A percentile compares a stretch with the other conserved stretches of the same genome.
Evolutionary conservation across 2,797 vertebrate genomes (phyloP).

Genomic region (Mus spretus): DNA sequence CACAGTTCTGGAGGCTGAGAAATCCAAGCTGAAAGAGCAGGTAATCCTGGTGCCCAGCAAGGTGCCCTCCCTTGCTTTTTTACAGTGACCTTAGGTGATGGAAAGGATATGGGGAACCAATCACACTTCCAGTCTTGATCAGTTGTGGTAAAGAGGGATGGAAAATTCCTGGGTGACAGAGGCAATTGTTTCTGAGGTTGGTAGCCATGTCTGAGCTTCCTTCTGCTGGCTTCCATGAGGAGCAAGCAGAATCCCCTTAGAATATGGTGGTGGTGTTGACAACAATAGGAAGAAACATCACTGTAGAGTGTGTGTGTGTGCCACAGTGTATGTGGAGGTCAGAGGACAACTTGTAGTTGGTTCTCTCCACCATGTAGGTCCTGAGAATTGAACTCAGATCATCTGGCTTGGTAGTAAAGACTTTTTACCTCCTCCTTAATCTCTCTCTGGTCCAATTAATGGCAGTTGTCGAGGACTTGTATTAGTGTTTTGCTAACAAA

Average conservation of each 20-base stretch:
- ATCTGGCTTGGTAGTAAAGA: background rate
- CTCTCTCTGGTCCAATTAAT: background rate
- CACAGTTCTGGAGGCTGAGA: no score
- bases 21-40: no score
- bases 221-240: background rate
- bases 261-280: background rate
- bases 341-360: background rate
- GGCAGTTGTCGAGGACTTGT: background rate
- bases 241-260: background rate
- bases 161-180: background rate
- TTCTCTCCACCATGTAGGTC: background rate
- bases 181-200: background rate
- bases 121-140: background rate
- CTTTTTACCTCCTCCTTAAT: background rate
- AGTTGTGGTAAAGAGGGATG: background rate
- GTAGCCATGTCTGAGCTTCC: background rate
- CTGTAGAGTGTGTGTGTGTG: background rate
- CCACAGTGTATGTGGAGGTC: background rate
- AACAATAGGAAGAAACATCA: background rate
- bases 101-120: no score
- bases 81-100: no score
- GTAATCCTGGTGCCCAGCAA: no score
- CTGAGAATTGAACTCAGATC: background rate
- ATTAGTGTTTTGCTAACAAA: background rate
- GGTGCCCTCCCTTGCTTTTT: no score